Base-by-base conservation (phyloP, 2,888 invertebrate genomes). In the Drosophila nr. perissopoda region DNA sequence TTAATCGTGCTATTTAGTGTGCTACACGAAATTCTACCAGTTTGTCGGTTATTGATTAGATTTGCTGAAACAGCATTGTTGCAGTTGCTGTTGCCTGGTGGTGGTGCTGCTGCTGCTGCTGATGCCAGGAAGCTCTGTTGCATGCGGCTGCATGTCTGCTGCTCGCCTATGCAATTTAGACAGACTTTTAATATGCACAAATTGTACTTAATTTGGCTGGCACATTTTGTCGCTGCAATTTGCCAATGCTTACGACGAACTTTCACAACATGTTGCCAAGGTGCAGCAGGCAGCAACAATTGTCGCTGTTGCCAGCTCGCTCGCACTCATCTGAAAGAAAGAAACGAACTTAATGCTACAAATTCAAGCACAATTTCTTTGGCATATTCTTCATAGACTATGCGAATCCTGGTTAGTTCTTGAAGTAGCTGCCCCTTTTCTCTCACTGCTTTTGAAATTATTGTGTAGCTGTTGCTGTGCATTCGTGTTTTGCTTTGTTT, bases 1-100 rank as follows among this genome's bases (percentile, higher is more conserved):
- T 87, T 87, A 87, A 87, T 87, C 90, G 87, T 87, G 87, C 90
- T 87, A 87, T 87, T 87, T 87, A 90, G 90, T 89, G 89, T 83
- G 90, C 78, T 88, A 86, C 85, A 86, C 90, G 90, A 86, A 86
- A 86, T 86, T 86, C 90, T 86, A 86, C 85, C 80, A 86, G 85
- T 86, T 87, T 86, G 86, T 88, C 88, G 88, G 85, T 90, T 86
- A 86, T 85, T 86, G 85, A 86, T 86, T 86, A 86, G 85, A 86
- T 86, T 80, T 75, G 76, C 67, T 54, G 69, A 61, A 48, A 53
- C 52, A 51, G 10, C 34, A 53, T 16, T 40, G 56, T 31, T 65
- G 70, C 48, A 53, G 71, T 21, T 21, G 45, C 16, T 8, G 18
- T 18, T 18, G 18, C 36, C 4, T 42, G n/a, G 4, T 38, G n/a